phyloP scores from a whole-genome alignment of 2,888 invertebrate genomes.

The Sympetrum striolatum region DNA sequence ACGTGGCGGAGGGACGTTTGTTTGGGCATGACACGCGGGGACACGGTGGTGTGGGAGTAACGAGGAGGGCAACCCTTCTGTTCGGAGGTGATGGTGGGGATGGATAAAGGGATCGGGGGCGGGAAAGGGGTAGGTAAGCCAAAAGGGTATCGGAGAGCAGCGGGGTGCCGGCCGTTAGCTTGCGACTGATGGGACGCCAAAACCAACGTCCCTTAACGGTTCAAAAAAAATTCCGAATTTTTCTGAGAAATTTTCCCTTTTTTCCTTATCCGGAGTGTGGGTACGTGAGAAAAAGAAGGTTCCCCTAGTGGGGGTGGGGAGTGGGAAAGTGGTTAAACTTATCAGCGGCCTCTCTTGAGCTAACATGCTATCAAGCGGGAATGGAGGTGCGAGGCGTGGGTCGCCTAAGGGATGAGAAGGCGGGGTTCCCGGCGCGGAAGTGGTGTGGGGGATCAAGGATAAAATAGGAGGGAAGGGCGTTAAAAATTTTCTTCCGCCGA shows the following conservation, averaged over 20 bases:
- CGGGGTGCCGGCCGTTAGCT: conserved; percentile 10
- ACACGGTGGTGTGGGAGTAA: background rate
- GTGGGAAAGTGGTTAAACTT: conserved; percentile 35
- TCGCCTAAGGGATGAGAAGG: background rate
- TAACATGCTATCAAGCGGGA: conserved; percentile 39
- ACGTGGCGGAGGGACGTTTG: background rate
- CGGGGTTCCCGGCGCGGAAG: background rate
- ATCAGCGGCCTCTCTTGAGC: conserved; percentile 37
- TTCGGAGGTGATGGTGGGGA: background rate
- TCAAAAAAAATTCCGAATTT: background rate
- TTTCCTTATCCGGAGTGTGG: background rate
- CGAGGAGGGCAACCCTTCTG: too few relatives aligned
- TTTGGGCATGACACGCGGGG: background rate
- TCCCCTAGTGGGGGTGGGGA: background rate
- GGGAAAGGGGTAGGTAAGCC: background rate
- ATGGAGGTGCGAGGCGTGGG: background rate
- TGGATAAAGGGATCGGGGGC: background rate
- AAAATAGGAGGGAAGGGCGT: background rate
- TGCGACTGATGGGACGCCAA: conserved; percentile 25
- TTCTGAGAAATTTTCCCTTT: background rate
- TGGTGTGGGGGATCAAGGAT: background rate
- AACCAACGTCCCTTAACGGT: background rate
- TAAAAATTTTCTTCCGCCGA: conserved; percentile 9
- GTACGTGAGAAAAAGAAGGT: background rate
- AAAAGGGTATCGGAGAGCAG: background rate